phyloP scores from a whole-genome alignment of 2,113 vertebrate genomes.

The Oncorhynchus nerka region DNA sequence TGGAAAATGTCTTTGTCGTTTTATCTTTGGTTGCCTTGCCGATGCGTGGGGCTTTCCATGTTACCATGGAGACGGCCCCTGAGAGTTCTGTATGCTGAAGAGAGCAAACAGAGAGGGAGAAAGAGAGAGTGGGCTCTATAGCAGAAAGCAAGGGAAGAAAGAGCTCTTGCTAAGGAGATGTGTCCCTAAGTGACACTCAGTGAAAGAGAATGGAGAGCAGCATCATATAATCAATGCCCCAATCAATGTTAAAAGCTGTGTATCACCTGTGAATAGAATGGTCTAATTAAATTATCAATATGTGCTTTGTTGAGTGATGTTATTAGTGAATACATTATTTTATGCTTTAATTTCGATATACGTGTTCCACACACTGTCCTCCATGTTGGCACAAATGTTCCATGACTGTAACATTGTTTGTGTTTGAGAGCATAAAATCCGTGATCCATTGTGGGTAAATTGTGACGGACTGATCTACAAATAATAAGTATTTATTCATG shows the following conservation, averaged over 20 bases:
- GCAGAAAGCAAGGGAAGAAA: conserved; percentile 24
- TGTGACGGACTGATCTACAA: too few relatives aligned
- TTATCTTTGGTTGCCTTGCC: conserved; percentile 68
- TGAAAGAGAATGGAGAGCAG: neutral
- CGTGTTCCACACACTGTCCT: neutral
- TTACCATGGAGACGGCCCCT: conserved; percentile 70
- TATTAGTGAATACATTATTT: conserved; percentile 55
- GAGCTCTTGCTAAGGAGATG: conserved; percentile 12
- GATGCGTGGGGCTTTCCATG: conserved; percentile 75
- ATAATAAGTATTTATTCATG: too few relatives aligned
- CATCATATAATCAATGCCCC: neutral
- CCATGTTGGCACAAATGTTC: too few relatives aligned
- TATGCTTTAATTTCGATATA: neutral
- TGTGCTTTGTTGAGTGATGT: conserved; percentile 28
- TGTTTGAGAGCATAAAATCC: too few relatives aligned
- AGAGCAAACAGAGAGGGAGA: neutral
- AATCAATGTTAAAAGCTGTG: neutral
- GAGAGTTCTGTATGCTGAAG: conserved; percentile 41
- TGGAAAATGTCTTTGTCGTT: conserved; percentile 41
- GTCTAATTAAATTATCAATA: conserved; percentile 27
- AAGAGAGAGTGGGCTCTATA: conserved; percentile 11
- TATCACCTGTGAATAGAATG: conserved; percentile 16
- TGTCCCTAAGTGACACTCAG: conserved; percentile 14
- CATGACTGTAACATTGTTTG: too few relatives aligned
- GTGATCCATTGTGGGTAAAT: too few relatives aligned